Conservation (phyloP, 2,113 vertebrate genomes). For the Eonycteris spelaea region DNA sequence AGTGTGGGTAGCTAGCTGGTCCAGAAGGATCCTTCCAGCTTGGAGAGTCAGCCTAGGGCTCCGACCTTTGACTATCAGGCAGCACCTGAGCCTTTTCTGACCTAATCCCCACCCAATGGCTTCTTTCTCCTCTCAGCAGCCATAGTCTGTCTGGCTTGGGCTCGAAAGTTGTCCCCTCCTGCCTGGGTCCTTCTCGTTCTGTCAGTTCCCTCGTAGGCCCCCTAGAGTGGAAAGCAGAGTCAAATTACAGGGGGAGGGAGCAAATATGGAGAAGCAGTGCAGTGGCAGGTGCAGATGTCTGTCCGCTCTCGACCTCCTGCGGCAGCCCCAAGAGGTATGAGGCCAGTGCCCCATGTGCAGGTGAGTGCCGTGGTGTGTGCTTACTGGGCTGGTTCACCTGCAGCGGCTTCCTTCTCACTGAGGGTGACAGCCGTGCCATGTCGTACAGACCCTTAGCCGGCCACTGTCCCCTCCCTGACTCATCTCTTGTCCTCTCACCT, state of each 20-base stretch:
- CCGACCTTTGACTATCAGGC: background rate
- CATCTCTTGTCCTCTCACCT: accelerated
- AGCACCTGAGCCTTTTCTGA: background rate
- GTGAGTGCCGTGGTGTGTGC: accelerated
- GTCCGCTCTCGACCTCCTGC: background rate
- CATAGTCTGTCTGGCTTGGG: background rate
- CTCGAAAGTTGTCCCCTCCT: background rate
- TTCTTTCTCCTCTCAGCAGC: background rate
- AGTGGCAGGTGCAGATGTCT: background rate
- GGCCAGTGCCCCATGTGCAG: background rate
- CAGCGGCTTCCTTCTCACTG: background rate
- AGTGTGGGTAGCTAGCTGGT: background rate
- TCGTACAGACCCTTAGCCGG: background rate
- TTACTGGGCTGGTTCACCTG: background rate
- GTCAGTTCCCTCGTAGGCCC: accelerated
- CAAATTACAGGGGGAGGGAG: accelerated
- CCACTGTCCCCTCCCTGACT: background rate
- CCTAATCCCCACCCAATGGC: background rate
- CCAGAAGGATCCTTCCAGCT: background rate
- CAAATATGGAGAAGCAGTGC: background rate
- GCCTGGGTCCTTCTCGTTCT: background rate
- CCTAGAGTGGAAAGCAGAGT: background rate
- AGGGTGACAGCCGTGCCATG: accelerated
- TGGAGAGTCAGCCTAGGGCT: background rate
- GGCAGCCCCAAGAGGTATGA: accelerated